Evolutionary conservation across 2,113 vertebrate species (phyloP).

Genomic region (Passer domesticus): DNA sequence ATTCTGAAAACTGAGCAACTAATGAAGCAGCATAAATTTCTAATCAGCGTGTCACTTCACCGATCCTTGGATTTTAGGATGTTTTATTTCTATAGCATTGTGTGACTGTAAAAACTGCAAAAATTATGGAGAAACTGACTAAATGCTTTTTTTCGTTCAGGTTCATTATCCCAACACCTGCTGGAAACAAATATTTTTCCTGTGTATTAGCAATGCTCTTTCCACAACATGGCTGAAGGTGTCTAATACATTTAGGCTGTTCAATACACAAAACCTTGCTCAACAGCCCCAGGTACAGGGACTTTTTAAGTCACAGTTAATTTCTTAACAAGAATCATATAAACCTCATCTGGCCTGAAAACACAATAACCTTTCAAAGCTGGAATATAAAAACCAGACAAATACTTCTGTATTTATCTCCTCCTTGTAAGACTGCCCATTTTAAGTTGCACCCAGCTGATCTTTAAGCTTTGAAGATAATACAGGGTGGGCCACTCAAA

Average conservation of each 20-base stretch:
- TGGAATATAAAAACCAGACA: neutral
- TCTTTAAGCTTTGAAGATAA: constrained; percentile 1
- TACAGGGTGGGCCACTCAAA: neutral
- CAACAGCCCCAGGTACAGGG: neutral
- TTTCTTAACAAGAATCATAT: neutral
- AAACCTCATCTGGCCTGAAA: neutral
- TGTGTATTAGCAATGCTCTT: neutral
- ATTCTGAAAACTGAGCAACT: constrained; percentile 10
- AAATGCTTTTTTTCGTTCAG: neutral
- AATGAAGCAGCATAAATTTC: neutral
- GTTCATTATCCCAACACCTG: neutral
- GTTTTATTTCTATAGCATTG: neutral
- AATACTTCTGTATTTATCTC: neutral
- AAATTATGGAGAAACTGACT: neutral
- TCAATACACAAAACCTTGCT: neutral
- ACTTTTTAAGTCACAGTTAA: neutral
- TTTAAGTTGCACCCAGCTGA: neutral
- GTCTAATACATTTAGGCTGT: neutral
- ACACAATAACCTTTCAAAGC: neutral
- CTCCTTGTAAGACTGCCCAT: neutral
- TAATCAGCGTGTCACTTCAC: neutral
- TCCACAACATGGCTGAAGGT: neutral
- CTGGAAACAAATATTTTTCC: neutral
- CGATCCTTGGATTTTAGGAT: neutral
- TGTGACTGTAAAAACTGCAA: neutral